A percentile compares a stretch with the other conserved stretches of the same genome.
Evolutionary conservation across 2,797 vertebrate genomes (phyloP).

Genomic region (Sebastolobus alascanus): DNA sequence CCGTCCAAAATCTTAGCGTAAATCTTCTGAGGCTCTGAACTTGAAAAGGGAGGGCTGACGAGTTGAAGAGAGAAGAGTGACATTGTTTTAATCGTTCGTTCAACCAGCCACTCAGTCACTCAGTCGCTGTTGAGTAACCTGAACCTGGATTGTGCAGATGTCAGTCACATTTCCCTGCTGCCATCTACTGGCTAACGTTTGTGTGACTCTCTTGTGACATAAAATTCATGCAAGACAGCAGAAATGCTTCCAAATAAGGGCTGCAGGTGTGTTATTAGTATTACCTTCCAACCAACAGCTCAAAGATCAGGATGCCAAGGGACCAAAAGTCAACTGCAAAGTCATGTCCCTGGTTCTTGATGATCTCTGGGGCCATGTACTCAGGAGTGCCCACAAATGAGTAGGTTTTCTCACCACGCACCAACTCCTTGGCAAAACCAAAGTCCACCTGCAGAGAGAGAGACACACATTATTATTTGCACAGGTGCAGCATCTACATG

Average conservation of each 20-base stretch:
- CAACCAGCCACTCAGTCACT: background rate
- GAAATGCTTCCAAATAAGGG: background rate
- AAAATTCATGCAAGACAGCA: background rate
- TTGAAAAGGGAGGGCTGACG: slow-evolving; percentile 87
- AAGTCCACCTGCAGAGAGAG: slow-evolving; percentile 86
- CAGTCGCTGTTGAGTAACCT: background rate
- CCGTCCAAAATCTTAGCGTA: slow-evolving; percentile 89
- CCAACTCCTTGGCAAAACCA: slow-evolving; percentile 89
- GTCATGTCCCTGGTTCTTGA: slow-evolving; percentile 90
- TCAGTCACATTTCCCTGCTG: slow-evolving; percentile 56
- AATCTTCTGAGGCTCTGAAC: slow-evolving; percentile 88
- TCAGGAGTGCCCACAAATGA: slow-evolving; percentile 90
- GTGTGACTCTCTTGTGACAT: background rate
- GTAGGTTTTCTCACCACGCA: slow-evolving; percentile 87
- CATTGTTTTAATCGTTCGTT: slow-evolving; percentile 1
- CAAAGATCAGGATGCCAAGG: slow-evolving; percentile 86
- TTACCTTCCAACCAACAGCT: slow-evolving; percentile 88
- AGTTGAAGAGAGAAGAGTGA: background rate
- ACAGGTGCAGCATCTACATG: background rate
- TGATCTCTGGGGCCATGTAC: slow-evolving; percentile 90
- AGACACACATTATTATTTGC: slow-evolving; percentile 1
- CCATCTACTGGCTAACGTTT: slow-evolving; percentile 69
- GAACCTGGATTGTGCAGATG: background rate
- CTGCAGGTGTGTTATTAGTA: too few species aligned
- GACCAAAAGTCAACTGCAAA: slow-evolving; percentile 90